phyloP scores from a whole-genome alignment of 2,888 invertebrate genomes.

The Hermodice carunculata region DNA sequence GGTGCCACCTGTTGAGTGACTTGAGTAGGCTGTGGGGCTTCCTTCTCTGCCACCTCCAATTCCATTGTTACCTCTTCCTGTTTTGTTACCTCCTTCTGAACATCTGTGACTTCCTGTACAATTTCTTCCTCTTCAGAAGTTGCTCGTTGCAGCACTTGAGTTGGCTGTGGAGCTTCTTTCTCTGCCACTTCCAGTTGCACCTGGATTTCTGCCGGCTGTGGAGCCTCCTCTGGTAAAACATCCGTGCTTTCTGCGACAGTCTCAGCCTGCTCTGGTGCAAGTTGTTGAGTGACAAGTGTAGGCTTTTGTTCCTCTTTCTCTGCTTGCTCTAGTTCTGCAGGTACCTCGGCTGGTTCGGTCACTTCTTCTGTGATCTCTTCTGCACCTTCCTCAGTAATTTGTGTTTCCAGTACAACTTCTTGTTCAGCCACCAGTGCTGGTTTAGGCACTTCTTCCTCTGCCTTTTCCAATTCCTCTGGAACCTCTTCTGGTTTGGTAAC shows the following conservation, averaged over 20 bases:
- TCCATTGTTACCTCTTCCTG: slow-evolving; percentile 26
- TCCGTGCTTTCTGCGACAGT: slow-evolving; percentile 27
- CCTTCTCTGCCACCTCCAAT: too few species aligned
- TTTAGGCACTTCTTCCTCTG: too few species aligned
- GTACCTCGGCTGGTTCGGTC: too few species aligned
- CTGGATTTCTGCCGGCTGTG: too few species aligned
- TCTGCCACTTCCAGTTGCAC: slow-evolving; percentile 32
- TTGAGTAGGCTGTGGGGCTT: too few species aligned
- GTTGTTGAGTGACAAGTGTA: slow-evolving; percentile 29
- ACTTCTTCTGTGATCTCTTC: too few species aligned
- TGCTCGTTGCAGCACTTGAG: neutral
- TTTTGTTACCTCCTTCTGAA: slow-evolving; percentile 28
- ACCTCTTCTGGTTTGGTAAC: slow-evolving; percentile 33
- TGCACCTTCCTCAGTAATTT: too few species aligned
- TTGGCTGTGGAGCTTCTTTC: too few species aligned
- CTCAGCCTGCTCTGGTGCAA: slow-evolving; percentile 25
- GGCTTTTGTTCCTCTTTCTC: slow-evolving; percentile 15
- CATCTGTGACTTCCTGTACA: neutral
- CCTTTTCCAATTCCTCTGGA: slow-evolving; percentile 26
- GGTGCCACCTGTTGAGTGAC: neutral
- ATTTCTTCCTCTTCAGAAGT: neutral
- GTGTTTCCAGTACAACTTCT: too few species aligned
- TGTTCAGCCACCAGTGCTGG: too few species aligned
- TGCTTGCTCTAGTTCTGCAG: too few species aligned
- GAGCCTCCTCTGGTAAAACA: slow-evolving; percentile 26